Percentiles rank a stretch among this genome's conserved stretches.
phyloP scores from a whole-genome alignment of 2,113 vertebrate genomes.

The Pluvialis apricaria region DNA sequence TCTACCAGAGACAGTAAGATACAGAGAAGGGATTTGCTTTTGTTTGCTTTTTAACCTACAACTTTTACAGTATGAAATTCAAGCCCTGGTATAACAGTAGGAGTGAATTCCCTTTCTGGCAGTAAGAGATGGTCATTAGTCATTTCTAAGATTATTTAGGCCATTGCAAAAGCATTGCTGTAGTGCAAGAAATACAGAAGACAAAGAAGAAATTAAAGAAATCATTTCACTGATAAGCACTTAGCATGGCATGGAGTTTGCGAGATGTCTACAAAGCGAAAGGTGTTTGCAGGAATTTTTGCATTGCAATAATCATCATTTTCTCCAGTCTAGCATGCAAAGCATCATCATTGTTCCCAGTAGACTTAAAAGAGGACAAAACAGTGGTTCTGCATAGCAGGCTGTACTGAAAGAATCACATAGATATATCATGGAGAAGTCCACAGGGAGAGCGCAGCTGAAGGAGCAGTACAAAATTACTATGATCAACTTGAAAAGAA shows the following conservation, averaged over 20 bases:
- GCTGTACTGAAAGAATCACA: background rate
- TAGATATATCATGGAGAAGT: background rate
- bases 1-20: background rate
- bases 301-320: background rate
- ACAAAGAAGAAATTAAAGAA: background rate
- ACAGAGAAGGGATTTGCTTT: background rate
- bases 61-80: background rate
- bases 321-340: background rate
- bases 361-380: background rate
- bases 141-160: background rate
- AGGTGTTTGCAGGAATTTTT: background rate
- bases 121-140: background rate
- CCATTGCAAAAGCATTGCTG: background rate
- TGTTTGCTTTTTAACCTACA: background rate
- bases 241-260: background rate
- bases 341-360: background rate
- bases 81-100: background rate
- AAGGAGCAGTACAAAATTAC: background rate
- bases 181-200: background rate
- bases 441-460: background rate
- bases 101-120: background rate
- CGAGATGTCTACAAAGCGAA: background rate
- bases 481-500: background rate
- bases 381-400: background rate
- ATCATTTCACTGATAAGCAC: background rate